These are phyloP conservation scores for Heliconius melpomene DNA, from an alignment of 1,140 invertebrate genomes.

Conservation along the genomic window DNA sequence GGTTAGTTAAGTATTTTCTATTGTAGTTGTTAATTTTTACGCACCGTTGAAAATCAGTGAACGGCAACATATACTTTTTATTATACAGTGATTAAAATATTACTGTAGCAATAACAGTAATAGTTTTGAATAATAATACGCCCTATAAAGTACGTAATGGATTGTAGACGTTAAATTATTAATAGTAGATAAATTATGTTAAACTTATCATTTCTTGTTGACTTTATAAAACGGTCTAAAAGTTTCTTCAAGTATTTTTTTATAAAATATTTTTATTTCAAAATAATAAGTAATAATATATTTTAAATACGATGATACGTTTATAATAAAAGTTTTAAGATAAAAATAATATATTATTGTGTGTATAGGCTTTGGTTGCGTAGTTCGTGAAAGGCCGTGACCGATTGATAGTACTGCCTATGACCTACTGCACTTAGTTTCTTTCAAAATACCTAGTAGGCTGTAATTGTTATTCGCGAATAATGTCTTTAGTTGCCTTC, in stretches of 20 bases:
- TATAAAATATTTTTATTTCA: too few relatives aligned
- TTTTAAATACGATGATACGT: background rate
- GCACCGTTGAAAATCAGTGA: background rate
- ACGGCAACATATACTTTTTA: background rate
- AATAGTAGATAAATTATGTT: background rate
- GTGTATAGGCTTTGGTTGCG: background rate
- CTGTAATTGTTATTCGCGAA: background rate
- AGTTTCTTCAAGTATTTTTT: too few relatives aligned
- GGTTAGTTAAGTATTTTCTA: conserved; percentile 69
- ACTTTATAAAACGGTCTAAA: too few relatives aligned
- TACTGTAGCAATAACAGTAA: background rate
- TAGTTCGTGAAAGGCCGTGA: conserved; percentile 32
- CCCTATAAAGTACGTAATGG: background rate
- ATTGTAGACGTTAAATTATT: background rate
- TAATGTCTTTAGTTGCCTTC: background rate
- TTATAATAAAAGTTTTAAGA: background rate
- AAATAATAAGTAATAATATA: background rate
- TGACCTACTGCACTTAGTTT: conserved; percentile 35
- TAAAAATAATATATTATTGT: background rate
- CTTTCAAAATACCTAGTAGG: conserved; percentile 13
- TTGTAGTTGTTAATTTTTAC: conserved; percentile 2
- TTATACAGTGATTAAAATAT: background rate
- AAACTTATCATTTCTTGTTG: too few relatives aligned
- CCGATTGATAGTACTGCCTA: conserved; percentile 25
- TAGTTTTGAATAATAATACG: background rate